Percentiles rank a stretch among this genome's conserved stretches.
Evolutionary conservation across 1,140 invertebrate species (phyloP).

Genomic region (Bombus haemorrhoidalis): DNA sequence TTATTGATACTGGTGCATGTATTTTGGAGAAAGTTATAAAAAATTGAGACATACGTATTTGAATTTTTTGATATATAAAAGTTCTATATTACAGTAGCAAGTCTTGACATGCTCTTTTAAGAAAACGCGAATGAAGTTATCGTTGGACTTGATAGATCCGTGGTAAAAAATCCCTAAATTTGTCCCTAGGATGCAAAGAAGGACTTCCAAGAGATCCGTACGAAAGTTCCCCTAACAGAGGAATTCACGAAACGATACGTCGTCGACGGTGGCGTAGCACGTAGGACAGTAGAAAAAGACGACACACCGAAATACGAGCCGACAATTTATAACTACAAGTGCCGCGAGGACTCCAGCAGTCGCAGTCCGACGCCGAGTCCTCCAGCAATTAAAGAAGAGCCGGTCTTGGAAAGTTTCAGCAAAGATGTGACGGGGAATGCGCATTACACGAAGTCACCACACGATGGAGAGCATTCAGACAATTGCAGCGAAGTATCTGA

Average conservation of each 20-base stretch:
- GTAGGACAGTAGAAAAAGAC: constrained; percentile 71
- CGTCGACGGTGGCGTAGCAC: constrained; percentile 78
- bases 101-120: too few relatives aligned
- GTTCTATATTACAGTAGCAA: too few relatives aligned
- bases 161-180: too few relatives aligned
- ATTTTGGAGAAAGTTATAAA: too few relatives aligned
- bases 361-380: constrained; percentile 79
- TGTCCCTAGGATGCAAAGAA: constrained; percentile 72
- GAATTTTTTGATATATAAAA: too few relatives aligned
- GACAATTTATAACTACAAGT: constrained; percentile 79
- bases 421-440: constrained; percentile 62
- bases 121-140: too few relatives aligned
- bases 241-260: constrained; percentile 78
- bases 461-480: constrained; percentile 86
- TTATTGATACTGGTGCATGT: too few relatives aligned
- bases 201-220: constrained; percentile 72
- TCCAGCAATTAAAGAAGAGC: constrained; percentile 75
- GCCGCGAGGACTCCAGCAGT: constrained; percentile 74
- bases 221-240: constrained; percentile 73
- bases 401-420: constrained; percentile 64
- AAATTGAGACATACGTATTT: too few relatives aligned
- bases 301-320: constrained; percentile 79
- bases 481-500: constrained; percentile 94
- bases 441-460: constrained; percentile 73
- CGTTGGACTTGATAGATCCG: not conserved